These are phyloP conservation scores for Dasypogon diadema DNA, from an alignment of 2,888 invertebrate genomes.

Conservation along the genomic window DNA sequence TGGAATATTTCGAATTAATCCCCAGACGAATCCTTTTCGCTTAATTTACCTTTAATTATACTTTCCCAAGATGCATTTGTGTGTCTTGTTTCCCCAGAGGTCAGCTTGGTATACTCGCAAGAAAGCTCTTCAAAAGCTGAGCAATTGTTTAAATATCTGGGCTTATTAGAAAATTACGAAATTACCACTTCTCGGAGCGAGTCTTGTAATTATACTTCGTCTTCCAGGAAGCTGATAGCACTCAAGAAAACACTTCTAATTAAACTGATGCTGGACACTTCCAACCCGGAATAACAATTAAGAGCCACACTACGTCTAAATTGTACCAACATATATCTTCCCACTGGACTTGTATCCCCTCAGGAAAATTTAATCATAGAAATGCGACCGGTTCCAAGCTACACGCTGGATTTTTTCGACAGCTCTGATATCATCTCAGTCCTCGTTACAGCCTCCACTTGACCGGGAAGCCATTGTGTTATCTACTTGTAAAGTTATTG, in stretches of 20 bases:
- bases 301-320: neutral
- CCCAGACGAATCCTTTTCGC: constrained; percentile 18
- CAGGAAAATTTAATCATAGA: constrained; percentile 10
- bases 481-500: constrained; percentile 27
- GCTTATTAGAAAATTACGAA: constrained; percentile 47
- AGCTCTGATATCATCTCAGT: neutral
- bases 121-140: neutral
- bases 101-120: neutral
- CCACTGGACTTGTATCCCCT: neutral
- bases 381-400: neutral
- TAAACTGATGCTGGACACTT: neutral
- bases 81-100: neutral
- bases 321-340: neutral
- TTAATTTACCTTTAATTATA: constrained; percentile 21
- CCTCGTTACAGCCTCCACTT: neutral
- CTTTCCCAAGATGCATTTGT: constrained; percentile 4
- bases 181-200: neutral
- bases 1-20: neutral
- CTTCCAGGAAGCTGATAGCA: neutral
- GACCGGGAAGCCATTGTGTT: neutral
- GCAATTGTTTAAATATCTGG: constrained; percentile 18
- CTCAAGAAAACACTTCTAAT: neutral
- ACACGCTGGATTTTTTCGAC: neutral
- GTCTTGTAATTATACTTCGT: neutral
- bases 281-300: neutral